Evolutionary conservation across 2,888 invertebrate species (phyloP), one percentile per base, ranked within the genome.

Genomic region (Halictus ligatus): DNA sequence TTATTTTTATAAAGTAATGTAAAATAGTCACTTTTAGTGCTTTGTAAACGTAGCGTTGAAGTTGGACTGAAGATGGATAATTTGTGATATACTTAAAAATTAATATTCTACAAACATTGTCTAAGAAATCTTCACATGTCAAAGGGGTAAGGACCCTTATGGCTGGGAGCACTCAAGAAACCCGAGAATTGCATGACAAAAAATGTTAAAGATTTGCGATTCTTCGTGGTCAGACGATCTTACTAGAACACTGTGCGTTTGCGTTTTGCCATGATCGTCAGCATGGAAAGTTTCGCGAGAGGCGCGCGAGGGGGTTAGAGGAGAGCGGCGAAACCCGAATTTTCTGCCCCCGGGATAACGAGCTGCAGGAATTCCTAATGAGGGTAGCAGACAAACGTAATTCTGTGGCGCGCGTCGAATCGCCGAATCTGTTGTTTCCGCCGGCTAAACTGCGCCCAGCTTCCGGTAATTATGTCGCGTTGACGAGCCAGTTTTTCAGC

Each of bases 311-410:
- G 69, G 21, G 40, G 69, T 4, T 18, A 40, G 81, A 78, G 86
- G 71, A 82, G 69, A 84, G 67, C 77, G 78, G 35, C 74, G 69
- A 35, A 67, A 71, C 40, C 48, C 58, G 79, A 86, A 82, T 86
- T 88, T 84, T 58, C 60, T 35, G 50, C 71, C 40, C 46, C 13
- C 40, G 7, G 79, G 64, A 89, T 89, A 89, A 89, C 89, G 89
- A 89, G 89, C 75, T 80, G 54, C 80, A 60, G 87, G 78, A 84
- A 84, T 89, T 88, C 72, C 89, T 89, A 86, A 88, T 80, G 84
- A 88, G 88, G 78, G 67, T 67, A 46, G 71, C 78, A 77, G 75
- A 78, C 88, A 83, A 83, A 60, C 77, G 79, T 54, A 69, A 80
- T 85, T 85, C 72, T 69, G 85, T 71, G 75, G 58, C 67, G 84